Evolutionary conservation across 2,888 invertebrate species (phyloP), one percentile per base, ranked within the genome.

Genomic region (Campopleginae sp.): DNA sequence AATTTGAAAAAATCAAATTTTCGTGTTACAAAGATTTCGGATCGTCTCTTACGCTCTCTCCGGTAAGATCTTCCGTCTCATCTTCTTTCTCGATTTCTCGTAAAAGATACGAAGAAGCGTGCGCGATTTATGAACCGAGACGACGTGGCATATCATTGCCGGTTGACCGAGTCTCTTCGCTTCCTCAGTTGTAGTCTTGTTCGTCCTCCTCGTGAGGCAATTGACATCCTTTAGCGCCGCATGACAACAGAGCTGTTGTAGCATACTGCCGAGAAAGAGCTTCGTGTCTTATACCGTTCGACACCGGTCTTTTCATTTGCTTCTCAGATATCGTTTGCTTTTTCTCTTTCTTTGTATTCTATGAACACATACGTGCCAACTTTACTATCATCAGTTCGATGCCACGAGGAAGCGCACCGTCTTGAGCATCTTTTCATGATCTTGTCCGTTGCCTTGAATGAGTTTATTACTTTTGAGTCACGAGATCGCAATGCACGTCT

Each of bases 171-270:
- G 86, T 86, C 85, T 54, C 80, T 74, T 23, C 54, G 42, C 72
- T 70, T 70, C 51, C 79, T 63, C 61, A 19, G 27, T 61, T 75
- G 88, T 87, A 83, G 85, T 88, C 88, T 80, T 89, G 88, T 87
- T 85, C 86, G 75, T 85, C 81, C 72, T 72, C 77, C 70, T 78
- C 66, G 63, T 85, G 75, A 83, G 72, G 87, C 90, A 91, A 91
- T 91, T 90, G 91, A 90, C 90, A 91, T 91, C 90, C 90, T 91
- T 91, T 87, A 88, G 89, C 86, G 85, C 79, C 66, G 82, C 86
- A 79, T 77, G 87, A 82, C 86, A 90, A 88, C 89, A 87, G 87
- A 88, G 88, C 87, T 88, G 86, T 85, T 87, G 82, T 88, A 77
- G 87, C 74, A 85, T 63, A n/a, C n/a, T 5, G 85, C 83, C 54